These are phyloP conservation scores for Orius insidiosus DNA, from an alignment of 1,140 invertebrate species.

Conservation along the genomic window DNA sequence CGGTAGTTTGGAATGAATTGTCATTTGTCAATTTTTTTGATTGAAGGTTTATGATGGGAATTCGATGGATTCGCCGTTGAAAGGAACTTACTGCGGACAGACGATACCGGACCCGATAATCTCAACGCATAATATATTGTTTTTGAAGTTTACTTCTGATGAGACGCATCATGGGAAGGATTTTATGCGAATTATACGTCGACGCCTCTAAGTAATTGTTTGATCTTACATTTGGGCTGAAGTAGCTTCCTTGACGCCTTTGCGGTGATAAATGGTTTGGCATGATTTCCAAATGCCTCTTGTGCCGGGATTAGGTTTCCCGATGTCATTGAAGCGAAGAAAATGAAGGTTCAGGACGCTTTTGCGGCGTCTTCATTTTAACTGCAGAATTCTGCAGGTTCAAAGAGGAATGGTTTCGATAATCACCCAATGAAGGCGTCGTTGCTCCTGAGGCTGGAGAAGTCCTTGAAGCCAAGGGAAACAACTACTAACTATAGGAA, in stretches of 20 bases:
- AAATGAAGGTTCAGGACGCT: no score
- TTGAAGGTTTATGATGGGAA: constrained; percentile 60
- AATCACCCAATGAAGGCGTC: no score
- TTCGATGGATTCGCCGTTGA: constrained; percentile 39
- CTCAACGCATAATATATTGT: constrained; percentile 41
- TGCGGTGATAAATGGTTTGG: no score
- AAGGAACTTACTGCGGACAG: constrained; percentile 51
- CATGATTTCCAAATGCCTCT: no score
- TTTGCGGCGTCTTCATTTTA: no score
- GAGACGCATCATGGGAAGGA: constrained; percentile 30
- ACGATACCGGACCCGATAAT: constrained; percentile 37
- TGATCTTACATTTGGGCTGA: constrained; percentile 8
- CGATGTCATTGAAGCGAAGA: no score
- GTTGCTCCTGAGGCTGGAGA: no score
- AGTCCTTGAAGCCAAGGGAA: no score
- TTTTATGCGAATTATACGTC: constrained; percentile 27
- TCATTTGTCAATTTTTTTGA: no score
- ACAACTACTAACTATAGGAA: constrained; percentile 32
- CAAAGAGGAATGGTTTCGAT: no score
- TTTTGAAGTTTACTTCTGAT: constrained; percentile 10
- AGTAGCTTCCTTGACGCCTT: background rate
- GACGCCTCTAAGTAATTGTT: constrained; percentile 22
- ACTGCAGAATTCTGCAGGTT: no score
- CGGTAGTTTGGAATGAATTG: constrained; percentile 30
- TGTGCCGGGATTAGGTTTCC: no score